Evolutionary conservation across 2,888 invertebrate species (phyloP), one percentile per base, ranked within the genome.

Genomic region (Archaeoteleia sp.): DNA sequence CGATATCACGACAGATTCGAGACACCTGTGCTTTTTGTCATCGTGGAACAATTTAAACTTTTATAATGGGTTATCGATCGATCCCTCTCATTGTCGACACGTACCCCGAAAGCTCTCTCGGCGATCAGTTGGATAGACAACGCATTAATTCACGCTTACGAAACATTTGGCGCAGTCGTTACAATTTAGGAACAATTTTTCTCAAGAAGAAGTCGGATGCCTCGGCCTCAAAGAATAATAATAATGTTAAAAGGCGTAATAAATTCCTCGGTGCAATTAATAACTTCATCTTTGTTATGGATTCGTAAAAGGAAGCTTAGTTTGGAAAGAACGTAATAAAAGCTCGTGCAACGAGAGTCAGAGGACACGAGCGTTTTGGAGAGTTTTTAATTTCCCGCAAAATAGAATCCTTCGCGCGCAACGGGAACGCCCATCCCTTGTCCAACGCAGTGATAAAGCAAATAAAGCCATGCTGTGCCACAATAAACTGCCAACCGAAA

Each of bases 401-500:
- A 82, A 79, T 81, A 78, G 80, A 81, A 79, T 79, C 70, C 74
- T 77, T 78, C 71, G 74, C 74, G 75, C 73, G 71, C 73, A 74
- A 67, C 74, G 74, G 77, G 70, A 53, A 80, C 82, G 82, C 82
- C 82, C 79, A 80, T 82, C 79, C 78, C 82, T 78, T 82, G 82
- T 83, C 79, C 78, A 74, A 75, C 77, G 78, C 78, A 78, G 78
- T 79, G 79, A 83, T 82, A 80, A 80, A 82, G 80, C 81, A 83
- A 83, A 82, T 82, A 82, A 81, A 82, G 79, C 80, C 75, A 72
- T 79, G 77, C 78, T 77, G 76, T 73, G 79, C 76, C 82, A 82
- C 82, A 81, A 82, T 82, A 82, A 82, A 82, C 82, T 78, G 77
- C 77, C 78, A 77, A 73, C 76, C 81, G 78, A 82, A 83, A 82